Evolutionary conservation across 2,113 vertebrate species (phyloP).

Genomic region (Pipa parva): DNA sequence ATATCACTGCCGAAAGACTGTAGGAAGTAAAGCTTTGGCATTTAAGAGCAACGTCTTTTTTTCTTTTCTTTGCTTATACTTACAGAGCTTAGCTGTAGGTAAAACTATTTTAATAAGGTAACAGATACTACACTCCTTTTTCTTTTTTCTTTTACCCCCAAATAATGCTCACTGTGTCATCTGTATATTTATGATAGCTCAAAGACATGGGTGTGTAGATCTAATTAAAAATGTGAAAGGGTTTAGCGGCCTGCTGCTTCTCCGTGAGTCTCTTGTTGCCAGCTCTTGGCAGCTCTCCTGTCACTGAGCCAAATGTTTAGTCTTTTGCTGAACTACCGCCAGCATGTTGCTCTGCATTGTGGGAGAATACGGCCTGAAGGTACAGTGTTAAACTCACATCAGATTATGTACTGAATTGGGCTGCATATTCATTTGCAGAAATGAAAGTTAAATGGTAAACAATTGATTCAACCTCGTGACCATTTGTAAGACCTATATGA

Average conservation of each 20-base stretch:
- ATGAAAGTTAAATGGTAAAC: slow-evolving; percentile 47
- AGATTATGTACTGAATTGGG: slow-evolving; percentile 52
- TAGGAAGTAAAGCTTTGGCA: not conserved
- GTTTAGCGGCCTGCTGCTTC: slow-evolving; percentile 94
- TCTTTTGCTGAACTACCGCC: slow-evolving; percentile 91
- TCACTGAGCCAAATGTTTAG: slow-evolving; percentile 96
- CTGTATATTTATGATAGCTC: slow-evolving; percentile 95
- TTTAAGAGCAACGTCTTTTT: not conserved
- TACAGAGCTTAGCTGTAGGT: slow-evolving; percentile 54
- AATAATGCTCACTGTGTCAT: slow-evolving; percentile 86
- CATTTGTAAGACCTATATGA: not conserved
- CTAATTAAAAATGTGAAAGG: slow-evolving; percentile 99
- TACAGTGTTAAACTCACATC: slow-evolving; percentile 52
- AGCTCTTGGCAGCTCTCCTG: slow-evolving; percentile 94
- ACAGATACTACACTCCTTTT: slow-evolving; percentile 50
- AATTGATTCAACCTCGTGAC: slow-evolving; percentile 46
- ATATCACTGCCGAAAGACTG: slow-evolving; percentile 42
- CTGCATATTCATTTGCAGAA: slow-evolving; percentile 42
- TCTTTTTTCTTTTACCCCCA: slow-evolving; percentile 52
- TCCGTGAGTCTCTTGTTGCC: slow-evolving; percentile 82
- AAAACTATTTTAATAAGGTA: slow-evolving; percentile 62
- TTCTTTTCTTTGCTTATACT: slow-evolving; percentile 1
- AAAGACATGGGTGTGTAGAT: slow-evolving; percentile 98
- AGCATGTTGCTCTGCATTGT: slow-evolving; percentile 78
- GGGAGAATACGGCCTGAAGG: slow-evolving; percentile 68